phyloP scores from a whole-genome alignment of 1,140 invertebrate species.

The Drosophila arizonae region DNA sequence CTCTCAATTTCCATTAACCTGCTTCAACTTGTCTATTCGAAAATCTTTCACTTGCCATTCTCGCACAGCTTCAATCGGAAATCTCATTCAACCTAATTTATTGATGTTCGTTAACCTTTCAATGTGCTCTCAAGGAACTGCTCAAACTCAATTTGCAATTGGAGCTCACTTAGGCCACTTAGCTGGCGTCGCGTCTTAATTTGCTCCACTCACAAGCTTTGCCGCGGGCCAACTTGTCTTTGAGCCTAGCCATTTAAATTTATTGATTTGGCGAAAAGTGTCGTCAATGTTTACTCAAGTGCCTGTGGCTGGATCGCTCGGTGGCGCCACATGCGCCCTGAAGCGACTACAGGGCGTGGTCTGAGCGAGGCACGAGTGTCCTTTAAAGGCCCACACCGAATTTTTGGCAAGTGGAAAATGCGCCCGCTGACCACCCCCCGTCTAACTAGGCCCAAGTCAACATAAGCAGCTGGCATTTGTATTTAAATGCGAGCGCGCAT shows the following conservation, averaged over 20 bases:
- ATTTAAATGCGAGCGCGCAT: slow-evolving; percentile 40
- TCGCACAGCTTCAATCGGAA: not conserved
- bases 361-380: not conserved
- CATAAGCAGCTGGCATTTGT: slow-evolving; percentile 34
- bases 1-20: no score
- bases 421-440: slow-evolving; percentile 14
- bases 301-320: not conserved
- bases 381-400: slow-evolving; percentile 20
- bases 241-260: slow-evolving; percentile 47
- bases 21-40: no score
- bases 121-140: not conserved
- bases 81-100: not conserved
- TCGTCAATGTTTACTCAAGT: slow-evolving; percentile 15
- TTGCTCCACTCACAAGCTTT: slow-evolving; percentile 13
- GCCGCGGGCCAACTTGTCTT: slow-evolving; percentile 22
- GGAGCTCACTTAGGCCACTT: slow-evolving; percentile 36
- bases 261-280: slow-evolving; percentile 54
- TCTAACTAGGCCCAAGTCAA: not conserved
- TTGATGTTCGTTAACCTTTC: not conserved
- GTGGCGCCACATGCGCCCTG: slow-evolving; percentile 20
- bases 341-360: slow-evolving; percentile 21
- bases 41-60: no score
- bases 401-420: slow-evolving; percentile 12
- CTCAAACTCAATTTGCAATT: slow-evolving; percentile 26
- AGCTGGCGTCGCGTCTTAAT: not conserved